phyloP scores from a whole-genome alignment of 2,888 invertebrate genomes.

The Erebia ligea region DNA sequence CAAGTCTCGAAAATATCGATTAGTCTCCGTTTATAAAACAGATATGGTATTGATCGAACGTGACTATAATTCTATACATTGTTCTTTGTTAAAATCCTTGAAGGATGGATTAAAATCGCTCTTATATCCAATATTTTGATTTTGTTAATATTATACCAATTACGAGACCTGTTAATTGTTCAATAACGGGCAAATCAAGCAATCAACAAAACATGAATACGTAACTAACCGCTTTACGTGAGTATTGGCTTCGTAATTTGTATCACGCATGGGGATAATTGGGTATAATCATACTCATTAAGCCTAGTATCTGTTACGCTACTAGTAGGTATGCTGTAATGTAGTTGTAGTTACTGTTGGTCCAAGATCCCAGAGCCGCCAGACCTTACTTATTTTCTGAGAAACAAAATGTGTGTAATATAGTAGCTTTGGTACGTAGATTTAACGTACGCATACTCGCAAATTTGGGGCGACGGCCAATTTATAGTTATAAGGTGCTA shows the following conservation, averaged over 20 bases:
- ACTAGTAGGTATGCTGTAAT: slow-evolving; percentile 7
- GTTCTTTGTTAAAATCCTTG: neutral
- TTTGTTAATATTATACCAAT: neutral
- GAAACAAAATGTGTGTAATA: too few relatives aligned
- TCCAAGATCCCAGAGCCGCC: too few relatives aligned
- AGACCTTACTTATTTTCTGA: too few relatives aligned
- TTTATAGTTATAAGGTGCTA: too few relatives aligned
- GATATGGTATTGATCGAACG: neutral
- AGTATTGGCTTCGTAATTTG: slow-evolving; percentile 29
- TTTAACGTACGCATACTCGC: too few relatives aligned
- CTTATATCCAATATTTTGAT: neutral
- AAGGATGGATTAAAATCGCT: neutral
- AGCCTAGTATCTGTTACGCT: neutral
- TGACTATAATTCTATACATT: neutral
- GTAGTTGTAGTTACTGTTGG: neutral
- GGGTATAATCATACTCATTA: slow-evolving; percentile 6
- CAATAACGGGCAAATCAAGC: slow-evolving; percentile 10
- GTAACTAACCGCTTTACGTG: slow-evolving; percentile 20
- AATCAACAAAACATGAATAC: slow-evolving; percentile 22
- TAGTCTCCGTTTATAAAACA: neutral
- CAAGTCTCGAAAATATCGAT: too few relatives aligned
- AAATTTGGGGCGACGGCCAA: too few relatives aligned
- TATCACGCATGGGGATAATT: slow-evolving; percentile 29
- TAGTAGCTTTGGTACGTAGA: too few relatives aligned
- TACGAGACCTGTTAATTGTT: neutral